Evolutionary conservation across 2,113 vertebrate genomes (phyloP), one percentile per base, ranked within the genome.

Genomic region (Panurus biarmicus): DNA sequence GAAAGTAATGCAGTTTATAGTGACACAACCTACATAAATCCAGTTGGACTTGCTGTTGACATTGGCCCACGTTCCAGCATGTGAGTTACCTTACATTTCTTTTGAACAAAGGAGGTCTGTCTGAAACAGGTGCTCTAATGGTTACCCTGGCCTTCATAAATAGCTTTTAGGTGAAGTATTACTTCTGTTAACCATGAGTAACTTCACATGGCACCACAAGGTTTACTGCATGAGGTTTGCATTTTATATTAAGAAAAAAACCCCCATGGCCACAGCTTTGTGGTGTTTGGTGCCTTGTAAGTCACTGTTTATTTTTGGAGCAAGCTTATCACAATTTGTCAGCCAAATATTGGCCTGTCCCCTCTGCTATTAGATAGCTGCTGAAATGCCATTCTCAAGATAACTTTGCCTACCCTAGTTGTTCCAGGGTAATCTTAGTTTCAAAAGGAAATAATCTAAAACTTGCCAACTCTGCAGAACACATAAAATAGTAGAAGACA

Each of bases 81-180:
- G 58, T 0, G 5, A 90, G 79, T 92, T 96, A 85, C 90, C 83
- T 94, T 96, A 70, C 51, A 11, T 91, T 83, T 88, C 78, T 90
- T 85, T 88, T 71, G 75, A 96, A 95, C 94, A 93, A 96, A 95
- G 94, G 38, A 73, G 85, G 67, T 54, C 91, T 96, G 90, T 95
- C 89, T 66, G 60, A 94, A 93, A 69, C 90, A 95, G 94, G 92
- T 95, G 94, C 83, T 94, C 64, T 90, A 86, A 83, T 86, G 75
- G 72, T 85, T 91, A 62, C 79, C 16, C 38, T 0, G 2, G 72
- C 72, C 51, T 94, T 96, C 54, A 85, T 79, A 93, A 92, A 96
- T 90, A 94, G 50, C 76, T 95, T 93, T 93, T 85, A 73, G 72
- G 71, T 94, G 92, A 94, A 88, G 72, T 88, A 85, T 91, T 90